Conservation (phyloP, 2,797 vertebrate species). For the Neosalanx taihuensis region DNA sequence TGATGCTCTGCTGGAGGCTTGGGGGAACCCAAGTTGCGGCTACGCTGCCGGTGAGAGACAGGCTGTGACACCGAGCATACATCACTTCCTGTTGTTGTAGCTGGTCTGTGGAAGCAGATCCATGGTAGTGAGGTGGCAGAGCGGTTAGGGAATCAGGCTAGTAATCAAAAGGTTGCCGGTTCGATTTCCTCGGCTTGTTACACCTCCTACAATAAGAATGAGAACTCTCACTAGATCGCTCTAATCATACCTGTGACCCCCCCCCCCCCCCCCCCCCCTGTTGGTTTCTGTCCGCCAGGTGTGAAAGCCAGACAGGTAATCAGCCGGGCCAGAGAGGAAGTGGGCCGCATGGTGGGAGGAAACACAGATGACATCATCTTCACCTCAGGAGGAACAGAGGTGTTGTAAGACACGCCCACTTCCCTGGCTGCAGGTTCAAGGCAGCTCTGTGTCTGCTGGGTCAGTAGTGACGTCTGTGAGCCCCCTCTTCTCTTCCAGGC, state of each 20-base stretch:
- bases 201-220: too few species aligned
- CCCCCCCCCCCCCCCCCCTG: too few species aligned
- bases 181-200: too few species aligned
- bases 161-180: too few species aligned
- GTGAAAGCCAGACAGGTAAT: conserved; percentile 83
- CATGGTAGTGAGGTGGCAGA: too few species aligned
- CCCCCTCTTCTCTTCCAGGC: conserved; percentile 66
- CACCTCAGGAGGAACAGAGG: conserved; percentile 95
- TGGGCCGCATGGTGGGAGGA: conserved; percentile 86
- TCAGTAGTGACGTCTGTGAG: background rate
- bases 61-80: background rate
- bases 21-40: conserved; percentile 95
- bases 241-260: too few species aligned
- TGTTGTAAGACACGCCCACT: conserved; percentile 37
- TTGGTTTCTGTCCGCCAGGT: conserved; percentile 65
- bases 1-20: conserved; percentile 83
- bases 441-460: background rate
- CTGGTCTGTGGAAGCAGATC: background rate
- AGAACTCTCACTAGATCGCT: too few species aligned
- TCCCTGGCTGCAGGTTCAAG: background rate
- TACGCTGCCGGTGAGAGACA: conserved; percentile 78
- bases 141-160: too few species aligned
- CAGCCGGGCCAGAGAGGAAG: conserved; percentile 73
- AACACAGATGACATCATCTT: conserved; percentile 85
- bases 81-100: background rate